Conservation (phyloP, 2,797 vertebrate genomes). For the Pagetopsis macropterus region DNA sequence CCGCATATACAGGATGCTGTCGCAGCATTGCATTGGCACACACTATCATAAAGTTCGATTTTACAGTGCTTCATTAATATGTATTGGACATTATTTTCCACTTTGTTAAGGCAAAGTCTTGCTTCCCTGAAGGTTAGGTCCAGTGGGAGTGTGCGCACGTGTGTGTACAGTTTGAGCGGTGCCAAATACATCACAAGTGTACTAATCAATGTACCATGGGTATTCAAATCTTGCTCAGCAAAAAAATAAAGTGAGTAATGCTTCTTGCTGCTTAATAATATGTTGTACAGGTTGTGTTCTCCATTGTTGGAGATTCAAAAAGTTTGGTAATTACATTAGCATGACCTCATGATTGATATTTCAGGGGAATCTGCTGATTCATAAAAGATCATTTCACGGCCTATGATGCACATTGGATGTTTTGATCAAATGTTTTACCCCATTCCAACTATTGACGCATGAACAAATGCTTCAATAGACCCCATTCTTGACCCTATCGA, state of each 20-base stretch:
- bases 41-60: constrained; percentile 77
- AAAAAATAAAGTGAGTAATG: constrained; percentile 33
- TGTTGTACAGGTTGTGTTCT: constrained; percentile 33
- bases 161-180: constrained; percentile 45
- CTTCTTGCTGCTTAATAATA: constrained; percentile 4
- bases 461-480: constrained; percentile 24
- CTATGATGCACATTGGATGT: not conserved
- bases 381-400: constrained; percentile 14
- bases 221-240: constrained; percentile 47
- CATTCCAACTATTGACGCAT: constrained; percentile 13
- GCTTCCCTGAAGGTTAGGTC: constrained; percentile 75
- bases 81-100: constrained; percentile 85
- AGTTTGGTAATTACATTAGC: constrained; percentile 43
- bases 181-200: constrained; percentile 53
- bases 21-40: constrained; percentile 67
- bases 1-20: constrained; percentile 59
- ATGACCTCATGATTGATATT: constrained; percentile 27
- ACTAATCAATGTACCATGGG: constrained; percentile 42
- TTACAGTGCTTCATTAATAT: constrained; percentile 83
- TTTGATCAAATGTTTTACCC: not conserved
- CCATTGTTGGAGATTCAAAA: constrained; percentile 15
- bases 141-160: constrained; percentile 41
- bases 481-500: not conserved
- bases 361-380: constrained; percentile 20
- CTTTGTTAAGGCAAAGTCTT: constrained; percentile 79